phyloP scores from a whole-genome alignment of 2,797 vertebrate genomes.

The Gastrophryne carolinensis region DNA sequence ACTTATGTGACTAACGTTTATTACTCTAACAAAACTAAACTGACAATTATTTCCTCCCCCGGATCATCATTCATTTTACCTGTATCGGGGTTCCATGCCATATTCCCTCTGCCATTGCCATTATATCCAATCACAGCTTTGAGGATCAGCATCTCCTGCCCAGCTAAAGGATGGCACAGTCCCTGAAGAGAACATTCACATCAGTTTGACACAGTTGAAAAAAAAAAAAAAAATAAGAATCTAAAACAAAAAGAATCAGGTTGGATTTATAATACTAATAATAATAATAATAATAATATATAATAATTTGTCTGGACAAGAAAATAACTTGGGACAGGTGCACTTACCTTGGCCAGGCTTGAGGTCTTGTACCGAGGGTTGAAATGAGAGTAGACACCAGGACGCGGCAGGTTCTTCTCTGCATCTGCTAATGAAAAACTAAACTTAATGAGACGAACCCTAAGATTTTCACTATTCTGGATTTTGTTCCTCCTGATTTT shows the following conservation, averaged over 20 bases:
- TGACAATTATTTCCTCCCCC: no score
- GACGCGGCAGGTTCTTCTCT: constrained; percentile 54
- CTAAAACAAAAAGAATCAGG: no score
- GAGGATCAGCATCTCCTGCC: constrained; percentile 71
- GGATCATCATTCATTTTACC: constrained; percentile 66
- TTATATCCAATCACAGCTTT: constrained; percentile 91
- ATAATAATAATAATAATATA: no score
- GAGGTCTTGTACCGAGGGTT: constrained; percentile 75
- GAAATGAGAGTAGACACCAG: constrained; percentile 84
- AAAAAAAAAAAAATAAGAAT: no score
- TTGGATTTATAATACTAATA: no score
- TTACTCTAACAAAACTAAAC: no score
- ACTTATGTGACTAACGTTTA: no score
- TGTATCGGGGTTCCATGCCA: constrained; percentile 90
- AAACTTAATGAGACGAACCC: no score
- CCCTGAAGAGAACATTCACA: constrained; percentile 66
- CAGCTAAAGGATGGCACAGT: constrained; percentile 56
- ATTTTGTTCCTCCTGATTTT: no score
- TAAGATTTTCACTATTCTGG: no score
- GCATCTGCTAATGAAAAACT: background rate
- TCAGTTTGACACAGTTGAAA: no score
- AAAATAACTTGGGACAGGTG: background rate
- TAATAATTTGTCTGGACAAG: background rate
- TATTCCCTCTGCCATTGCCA: constrained; percentile 86
- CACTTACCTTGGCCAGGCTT: constrained; percentile 69